These are phyloP conservation scores for Centruroides vittatus DNA, from an alignment of 1,140 invertebrate species.

Conservation along the genomic window DNA sequence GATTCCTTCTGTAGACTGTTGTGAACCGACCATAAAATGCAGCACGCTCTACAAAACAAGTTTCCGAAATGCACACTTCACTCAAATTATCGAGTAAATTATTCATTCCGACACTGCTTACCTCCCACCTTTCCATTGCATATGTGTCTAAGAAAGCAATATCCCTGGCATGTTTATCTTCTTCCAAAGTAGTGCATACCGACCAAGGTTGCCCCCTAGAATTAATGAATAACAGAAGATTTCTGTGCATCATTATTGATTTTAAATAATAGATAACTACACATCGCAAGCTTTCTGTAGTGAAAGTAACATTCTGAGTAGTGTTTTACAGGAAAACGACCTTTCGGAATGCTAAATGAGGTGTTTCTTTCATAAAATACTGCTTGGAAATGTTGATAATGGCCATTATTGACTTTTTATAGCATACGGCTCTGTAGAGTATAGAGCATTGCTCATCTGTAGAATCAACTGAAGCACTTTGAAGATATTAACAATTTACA, in stretches of 20 bases:
- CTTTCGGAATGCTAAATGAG: too few species aligned
- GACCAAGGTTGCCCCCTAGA: constrained; percentile 67
- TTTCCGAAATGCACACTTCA: background rate
- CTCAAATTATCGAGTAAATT: background rate
- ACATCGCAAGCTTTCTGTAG: background rate
- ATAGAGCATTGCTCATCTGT: too few species aligned
- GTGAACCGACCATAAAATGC: constrained; percentile 89
- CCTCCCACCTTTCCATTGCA: constrained; percentile 84
- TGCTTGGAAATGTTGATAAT: too few species aligned
- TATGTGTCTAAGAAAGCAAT: constrained; percentile 81
- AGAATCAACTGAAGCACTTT: too few species aligned
- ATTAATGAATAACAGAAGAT: background rate
- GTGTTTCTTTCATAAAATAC: too few species aligned
- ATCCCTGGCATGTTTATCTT: constrained; percentile 76
- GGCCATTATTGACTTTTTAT: too few species aligned
- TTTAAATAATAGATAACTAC: background rate
- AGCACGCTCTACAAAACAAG: constrained; percentile 54
- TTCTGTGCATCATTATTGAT: background rate
- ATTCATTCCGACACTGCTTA: constrained; percentile 14
- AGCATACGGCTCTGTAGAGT: too few species aligned
- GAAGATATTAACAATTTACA: background rate
- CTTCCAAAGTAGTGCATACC: constrained; percentile 64
- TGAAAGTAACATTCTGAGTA: background rate
- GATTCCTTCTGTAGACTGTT: constrained; percentile 60
- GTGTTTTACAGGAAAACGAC: too few species aligned